phyloP scores from a whole-genome alignment of 2,113 vertebrate genomes.

The Spea bombifrons region DNA sequence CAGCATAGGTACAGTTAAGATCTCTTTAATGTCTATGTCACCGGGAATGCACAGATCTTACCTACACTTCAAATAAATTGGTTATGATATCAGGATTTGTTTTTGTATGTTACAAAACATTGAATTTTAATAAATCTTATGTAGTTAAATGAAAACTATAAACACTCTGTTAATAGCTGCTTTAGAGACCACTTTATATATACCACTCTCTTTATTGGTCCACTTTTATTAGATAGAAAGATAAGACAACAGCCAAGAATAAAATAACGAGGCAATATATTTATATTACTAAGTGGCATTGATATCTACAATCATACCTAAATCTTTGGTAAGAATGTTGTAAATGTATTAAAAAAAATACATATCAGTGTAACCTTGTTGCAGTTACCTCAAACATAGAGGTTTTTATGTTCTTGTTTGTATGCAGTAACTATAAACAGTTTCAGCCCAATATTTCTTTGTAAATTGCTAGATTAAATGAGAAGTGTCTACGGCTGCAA shows the following conservation, averaged over 20 bases:
- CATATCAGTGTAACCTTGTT: no score
- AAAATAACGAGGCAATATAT: no score
- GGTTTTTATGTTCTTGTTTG: neutral
- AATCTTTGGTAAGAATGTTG: no score
- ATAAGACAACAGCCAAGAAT: no score
- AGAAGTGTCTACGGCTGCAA: neutral
- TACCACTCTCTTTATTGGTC: no score
- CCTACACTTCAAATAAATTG: neutral
- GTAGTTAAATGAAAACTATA: neutral
- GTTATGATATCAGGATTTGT: neutral
- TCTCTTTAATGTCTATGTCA: conserved; percentile 42
- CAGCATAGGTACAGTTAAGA: conserved; percentile 35
- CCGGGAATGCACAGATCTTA: conserved; percentile 7
- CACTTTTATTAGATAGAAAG: no score
- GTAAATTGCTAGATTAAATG: neutral
- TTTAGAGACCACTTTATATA: neutral
- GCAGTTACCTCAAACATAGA: no score
- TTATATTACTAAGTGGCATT: no score
- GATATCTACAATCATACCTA: no score
- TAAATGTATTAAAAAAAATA: no score
- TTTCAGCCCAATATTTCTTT: neutral
- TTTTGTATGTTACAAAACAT: neutral
- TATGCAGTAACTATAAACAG: neutral
- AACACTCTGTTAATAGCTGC: neutral
- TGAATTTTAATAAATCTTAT: neutral